A percentile compares a stretch with the other conserved stretches of the same genome.
These are phyloP conservation scores for Aporrectodea caliginosa DNA, from an alignment of 1,140 invertebrate species.

Conservation along the genomic window DNA sequence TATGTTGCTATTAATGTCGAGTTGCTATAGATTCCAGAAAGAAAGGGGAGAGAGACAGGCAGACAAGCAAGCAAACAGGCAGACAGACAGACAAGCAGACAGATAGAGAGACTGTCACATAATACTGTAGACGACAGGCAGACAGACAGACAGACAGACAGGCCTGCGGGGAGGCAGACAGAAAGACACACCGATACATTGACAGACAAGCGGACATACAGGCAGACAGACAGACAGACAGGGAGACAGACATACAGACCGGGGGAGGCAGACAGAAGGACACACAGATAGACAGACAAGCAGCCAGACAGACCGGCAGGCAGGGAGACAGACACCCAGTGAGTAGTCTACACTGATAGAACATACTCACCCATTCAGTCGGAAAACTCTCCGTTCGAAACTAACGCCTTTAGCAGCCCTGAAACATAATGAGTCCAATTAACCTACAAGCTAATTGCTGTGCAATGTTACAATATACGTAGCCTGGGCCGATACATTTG, in stretches of 20 bases:
- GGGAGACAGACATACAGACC: not conserved
- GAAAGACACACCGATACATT: not conserved
- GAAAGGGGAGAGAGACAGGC: not conserved
- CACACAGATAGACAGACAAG: not conserved
- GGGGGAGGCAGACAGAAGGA: not conserved
- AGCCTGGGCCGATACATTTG: too few relatives aligned
- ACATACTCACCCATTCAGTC: too few relatives aligned
- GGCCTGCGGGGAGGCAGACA: not conserved
- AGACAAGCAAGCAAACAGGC: not conserved
- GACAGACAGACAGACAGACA: conserved; percentile 1
- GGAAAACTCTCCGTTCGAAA: too few relatives aligned
- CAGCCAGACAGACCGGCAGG: not conserved
- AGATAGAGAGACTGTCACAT: not conserved
- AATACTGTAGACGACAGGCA: too few relatives aligned
- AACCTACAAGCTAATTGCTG: too few relatives aligned
- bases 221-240: not conserved
- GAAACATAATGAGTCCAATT: too few relatives aligned
- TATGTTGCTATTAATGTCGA: too few relatives aligned
- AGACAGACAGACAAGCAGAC: not conserved
- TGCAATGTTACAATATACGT: too few relatives aligned
- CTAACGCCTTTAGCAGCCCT: too few relatives aligned
- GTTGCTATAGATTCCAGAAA: too few relatives aligned
- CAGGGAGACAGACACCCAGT: not conserved
- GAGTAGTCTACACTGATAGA: too few relatives aligned
- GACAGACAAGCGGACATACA: not conserved